Percentiles rank a stretch among this genome's conserved stretches.
Conservation (phyloP, 2,113 vertebrate genomes). For the Pungitius pungitius region DNA sequence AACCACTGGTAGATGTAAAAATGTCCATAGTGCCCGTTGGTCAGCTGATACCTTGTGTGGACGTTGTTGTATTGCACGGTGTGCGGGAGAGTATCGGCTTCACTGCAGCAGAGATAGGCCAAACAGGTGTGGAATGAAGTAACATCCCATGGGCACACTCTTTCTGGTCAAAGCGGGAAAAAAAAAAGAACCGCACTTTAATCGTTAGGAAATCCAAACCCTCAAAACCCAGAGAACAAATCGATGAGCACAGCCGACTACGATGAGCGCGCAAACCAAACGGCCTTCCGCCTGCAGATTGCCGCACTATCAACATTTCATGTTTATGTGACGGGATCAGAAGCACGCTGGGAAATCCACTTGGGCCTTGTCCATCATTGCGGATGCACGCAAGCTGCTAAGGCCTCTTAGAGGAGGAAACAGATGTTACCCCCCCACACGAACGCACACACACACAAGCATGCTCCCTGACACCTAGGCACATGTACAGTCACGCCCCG, state of each 20-base stretch:
- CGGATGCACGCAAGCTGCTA: conserved; percentile 49
- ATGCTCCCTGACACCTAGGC: not conserved
- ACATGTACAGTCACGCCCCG: conserved; percentile 8
- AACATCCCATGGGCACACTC: conserved; percentile 67
- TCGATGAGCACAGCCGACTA: conserved; percentile 77
- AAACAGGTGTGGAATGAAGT: conserved; percentile 47
- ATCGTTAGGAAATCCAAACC: conserved; percentile 78
- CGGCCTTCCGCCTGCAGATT: conserved; percentile 73
- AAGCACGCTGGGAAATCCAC: conserved; percentile 55
- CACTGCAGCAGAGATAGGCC: conserved; percentile 41
- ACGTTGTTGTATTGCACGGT: conserved; percentile 29
- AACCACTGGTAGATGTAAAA: not conserved
- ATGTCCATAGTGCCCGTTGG: conserved; percentile 2
- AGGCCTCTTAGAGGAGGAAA: conserved; percentile 55
- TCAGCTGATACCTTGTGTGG: conserved; percentile 4
- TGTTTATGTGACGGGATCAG: conserved; percentile 64
- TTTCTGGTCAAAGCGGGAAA: conserved; percentile 80
- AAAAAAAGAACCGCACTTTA: conserved; percentile 78
- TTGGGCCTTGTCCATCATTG: conserved; percentile 68
- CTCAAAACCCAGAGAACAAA: conserved; percentile 76
- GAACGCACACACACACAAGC: not conserved
- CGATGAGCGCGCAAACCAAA: conserved; percentile 70
- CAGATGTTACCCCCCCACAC: conserved; percentile 31
- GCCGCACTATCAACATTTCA: conserved; percentile 78
- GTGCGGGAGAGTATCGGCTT: conserved; percentile 30